These are phyloP conservation scores for Bombyx mori DNA, from an alignment of 1,140 invertebrate species.

Conservation along the genomic window DNA sequence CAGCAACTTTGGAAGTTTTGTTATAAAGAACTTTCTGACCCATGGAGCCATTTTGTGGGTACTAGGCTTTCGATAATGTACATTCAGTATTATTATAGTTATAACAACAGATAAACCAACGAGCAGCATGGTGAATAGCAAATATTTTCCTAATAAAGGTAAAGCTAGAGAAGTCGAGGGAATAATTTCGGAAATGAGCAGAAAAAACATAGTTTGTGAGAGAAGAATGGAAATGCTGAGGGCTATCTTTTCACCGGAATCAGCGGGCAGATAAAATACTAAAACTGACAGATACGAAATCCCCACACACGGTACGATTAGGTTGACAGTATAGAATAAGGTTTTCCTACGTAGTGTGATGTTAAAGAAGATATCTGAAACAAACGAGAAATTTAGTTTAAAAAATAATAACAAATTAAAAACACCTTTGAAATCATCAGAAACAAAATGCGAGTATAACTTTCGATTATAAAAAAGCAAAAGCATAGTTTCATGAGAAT, in stretches of 20 bases:
- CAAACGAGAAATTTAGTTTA: slow-evolving; percentile 14
- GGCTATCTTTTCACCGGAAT: slow-evolving; percentile 98
- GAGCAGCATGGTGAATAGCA: slow-evolving; percentile 98
- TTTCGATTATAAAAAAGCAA: too few species aligned
- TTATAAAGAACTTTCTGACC: slow-evolving; percentile 91
- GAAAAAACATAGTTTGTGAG: slow-evolving; percentile 99
- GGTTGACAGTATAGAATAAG: slow-evolving; percentile 96
- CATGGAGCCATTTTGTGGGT: slow-evolving; percentile 97
- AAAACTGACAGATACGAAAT: slow-evolving; percentile 92
- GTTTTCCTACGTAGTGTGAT: slow-evolving; percentile 96
- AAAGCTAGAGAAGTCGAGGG: slow-evolving; percentile 97
- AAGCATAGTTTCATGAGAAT: background rate
- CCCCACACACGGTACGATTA: slow-evolving; percentile 94
- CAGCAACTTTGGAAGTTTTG: slow-evolving; percentile 85
- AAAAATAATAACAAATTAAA: too few species aligned
- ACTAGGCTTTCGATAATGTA: slow-evolving; percentile 99
- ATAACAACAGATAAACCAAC: slow-evolving; percentile 97
- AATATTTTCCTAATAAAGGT: slow-evolving; percentile 97
- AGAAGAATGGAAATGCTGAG: slow-evolving; percentile 98
- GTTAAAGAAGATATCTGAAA: slow-evolving; percentile 96
- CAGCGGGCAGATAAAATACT: slow-evolving; percentile 98
- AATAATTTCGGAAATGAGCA: slow-evolving; percentile 98
- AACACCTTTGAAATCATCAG: too few species aligned
- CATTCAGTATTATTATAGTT: slow-evolving; percentile 97
- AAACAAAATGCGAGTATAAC: too few species aligned